A percentile compares a stretch with the other conserved stretches of the same genome.
Conservation (phyloP, 2,797 vertebrate species). For the Phaenicophaeus curvirostris region DNA sequence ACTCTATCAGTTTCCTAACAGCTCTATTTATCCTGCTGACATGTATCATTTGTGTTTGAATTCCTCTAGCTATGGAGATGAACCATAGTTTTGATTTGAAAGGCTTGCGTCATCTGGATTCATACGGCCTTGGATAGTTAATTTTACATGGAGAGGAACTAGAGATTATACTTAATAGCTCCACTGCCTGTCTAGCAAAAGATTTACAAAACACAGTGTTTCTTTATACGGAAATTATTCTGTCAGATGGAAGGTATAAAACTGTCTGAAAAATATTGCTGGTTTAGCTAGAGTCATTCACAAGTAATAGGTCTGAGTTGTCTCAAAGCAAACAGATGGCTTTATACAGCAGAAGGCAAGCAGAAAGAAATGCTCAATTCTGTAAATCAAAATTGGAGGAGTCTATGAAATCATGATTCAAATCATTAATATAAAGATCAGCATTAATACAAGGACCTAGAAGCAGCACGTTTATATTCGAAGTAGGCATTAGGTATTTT, state of each 20-base stretch:
- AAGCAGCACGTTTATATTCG: background rate
- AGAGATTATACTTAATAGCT: background rate
- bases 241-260: background rate
- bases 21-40: background rate
- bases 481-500: background rate
- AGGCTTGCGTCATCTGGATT: background rate
- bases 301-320: background rate
- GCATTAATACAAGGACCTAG: background rate
- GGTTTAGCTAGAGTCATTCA: background rate
- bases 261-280: background rate
- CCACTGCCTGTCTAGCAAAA: background rate
- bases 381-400: background rate
- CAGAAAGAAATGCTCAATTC: background rate
- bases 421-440: background rate
- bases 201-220: background rate
- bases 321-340: background rate
- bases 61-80: background rate
- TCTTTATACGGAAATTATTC: background rate
- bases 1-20: background rate
- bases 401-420: rapidly evolving
- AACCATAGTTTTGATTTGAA: background rate
- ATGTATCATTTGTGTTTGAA: background rate
- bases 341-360: background rate
- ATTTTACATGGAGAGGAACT: background rate
- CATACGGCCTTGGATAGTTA: background rate